Evolutionary conservation across 2,888 invertebrate species (phyloP), one percentile per base, ranked within the genome.

Genomic region (Synergus laeviventris): DNA sequence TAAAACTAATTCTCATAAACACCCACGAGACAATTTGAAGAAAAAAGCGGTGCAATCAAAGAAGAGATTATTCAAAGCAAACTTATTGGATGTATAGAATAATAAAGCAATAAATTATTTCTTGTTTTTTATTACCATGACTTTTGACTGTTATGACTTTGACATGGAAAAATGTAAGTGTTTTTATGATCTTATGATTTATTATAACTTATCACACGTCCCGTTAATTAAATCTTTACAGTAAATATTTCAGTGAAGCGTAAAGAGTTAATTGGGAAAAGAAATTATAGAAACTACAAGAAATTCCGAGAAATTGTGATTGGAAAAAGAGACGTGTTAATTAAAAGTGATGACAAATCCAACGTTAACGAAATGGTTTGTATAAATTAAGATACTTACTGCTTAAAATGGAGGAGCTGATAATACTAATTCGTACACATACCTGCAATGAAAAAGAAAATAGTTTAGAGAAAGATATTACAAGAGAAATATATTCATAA

Each of bases 1-100:
- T 76, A 61, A 54, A 59, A 73, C 75, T 77, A 79, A 82, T 79
- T 80, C 78, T 78, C 78, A 79, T 79, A 79, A 82, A 81, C 82
- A 78, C 81, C 81, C 70, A 81, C 82, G 70, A 74, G 70, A 78
- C 38, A 39, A 62, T 31, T 70, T 54, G 49, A 49, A 16, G 16
- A 24, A 70, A 70, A 31, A 70, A 49, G 11, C 16, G 45, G 49
- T 36, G 24, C 31, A 70, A 70, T 31, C 31, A n/a, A 31, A 49
- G 49, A 31, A 70, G 36, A 49, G 9, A 70, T 49, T 64, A 64
- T 70, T 70, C n/a, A n/a, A 18, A 7, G 4, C 9, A 3, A 70
- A 24, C 31, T 16, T 49, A 49, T 70, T 70, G 45, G 16, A 70
- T 70, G 49, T 70, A n/a, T n/a, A 49, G n/a, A 70, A 54, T 70